Evolutionary conservation across 2,113 vertebrate genomes (phyloP).

Genomic region (Corvus cornix): DNA sequence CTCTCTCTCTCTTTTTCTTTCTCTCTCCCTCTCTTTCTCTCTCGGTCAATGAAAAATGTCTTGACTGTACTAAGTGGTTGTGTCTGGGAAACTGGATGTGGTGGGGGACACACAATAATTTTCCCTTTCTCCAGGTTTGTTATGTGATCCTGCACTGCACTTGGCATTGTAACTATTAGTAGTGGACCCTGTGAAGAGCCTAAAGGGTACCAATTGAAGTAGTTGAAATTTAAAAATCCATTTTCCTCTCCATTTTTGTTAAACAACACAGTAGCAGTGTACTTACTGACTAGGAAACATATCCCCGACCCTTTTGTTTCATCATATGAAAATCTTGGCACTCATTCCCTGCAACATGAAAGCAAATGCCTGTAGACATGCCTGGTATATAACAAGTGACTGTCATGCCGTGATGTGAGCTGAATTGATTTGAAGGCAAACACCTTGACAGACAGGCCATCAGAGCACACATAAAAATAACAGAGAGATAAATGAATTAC

Average conservation of each 20-base stretch:
- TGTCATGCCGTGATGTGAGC: neutral
- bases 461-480: neutral
- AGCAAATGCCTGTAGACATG: conserved; percentile 11
- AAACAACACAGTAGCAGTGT: neutral
- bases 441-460: conserved; percentile 1
- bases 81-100: neutral
- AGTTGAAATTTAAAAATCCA: neutral
- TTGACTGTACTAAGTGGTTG: neutral
- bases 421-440: conserved; percentile 8
- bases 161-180: neutral
- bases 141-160: neutral
- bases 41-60: neutral
- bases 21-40: no score
- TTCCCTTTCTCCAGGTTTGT: neutral
- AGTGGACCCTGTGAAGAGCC: neutral
- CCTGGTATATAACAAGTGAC: neutral
- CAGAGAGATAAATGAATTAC: neutral
- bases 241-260: neutral
- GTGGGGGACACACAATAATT: neutral
- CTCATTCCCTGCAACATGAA: neutral
- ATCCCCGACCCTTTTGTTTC: neutral
- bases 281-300: neutral
- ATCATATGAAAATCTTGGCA: conserved; percentile 24
- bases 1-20: accelerated
- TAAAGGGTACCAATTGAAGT: neutral